Conservation (phyloP, 2,797 vertebrate genomes). For the Agapornis canus region DNA sequence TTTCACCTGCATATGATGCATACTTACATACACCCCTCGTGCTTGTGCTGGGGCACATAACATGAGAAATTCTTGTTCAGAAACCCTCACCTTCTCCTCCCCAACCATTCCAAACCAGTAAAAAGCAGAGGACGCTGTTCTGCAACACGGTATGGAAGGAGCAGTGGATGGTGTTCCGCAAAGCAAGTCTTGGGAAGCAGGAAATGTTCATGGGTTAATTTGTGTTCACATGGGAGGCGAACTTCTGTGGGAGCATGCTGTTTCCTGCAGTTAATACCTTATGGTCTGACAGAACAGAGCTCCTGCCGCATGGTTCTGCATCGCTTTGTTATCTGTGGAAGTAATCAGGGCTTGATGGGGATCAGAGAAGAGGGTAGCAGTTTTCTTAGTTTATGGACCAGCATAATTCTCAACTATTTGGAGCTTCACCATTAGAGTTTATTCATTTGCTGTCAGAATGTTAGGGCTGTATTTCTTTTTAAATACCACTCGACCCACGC, state of each 20-base stretch:
- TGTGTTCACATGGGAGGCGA: background rate
- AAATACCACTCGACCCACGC: background rate
- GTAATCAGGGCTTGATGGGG: background rate
- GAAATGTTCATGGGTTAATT: background rate
- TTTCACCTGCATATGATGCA: background rate
- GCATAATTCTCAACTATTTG: background rate
- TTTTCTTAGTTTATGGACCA: background rate
- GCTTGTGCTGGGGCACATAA: background rate
- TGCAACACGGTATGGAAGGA: background rate
- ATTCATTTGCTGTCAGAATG: background rate
- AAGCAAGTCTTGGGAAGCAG: background rate
- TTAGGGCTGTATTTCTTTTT: background rate
- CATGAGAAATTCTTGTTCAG: background rate
- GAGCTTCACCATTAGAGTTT: background rate
- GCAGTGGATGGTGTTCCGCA: background rate
- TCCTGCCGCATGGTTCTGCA: background rate
- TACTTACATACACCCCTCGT: accelerated
- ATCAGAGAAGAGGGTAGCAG: background rate
- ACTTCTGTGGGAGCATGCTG: background rate
- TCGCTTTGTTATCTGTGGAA: background rate
- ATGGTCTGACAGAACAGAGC: background rate
- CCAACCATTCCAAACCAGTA: accelerated
- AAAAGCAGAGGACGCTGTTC: background rate
- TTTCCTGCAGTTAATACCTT: background rate
- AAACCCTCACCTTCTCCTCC: accelerated